Evolutionary conservation across 2,888 invertebrate genomes (phyloP).

Genomic region (Drosophila peninsularis): DNA sequence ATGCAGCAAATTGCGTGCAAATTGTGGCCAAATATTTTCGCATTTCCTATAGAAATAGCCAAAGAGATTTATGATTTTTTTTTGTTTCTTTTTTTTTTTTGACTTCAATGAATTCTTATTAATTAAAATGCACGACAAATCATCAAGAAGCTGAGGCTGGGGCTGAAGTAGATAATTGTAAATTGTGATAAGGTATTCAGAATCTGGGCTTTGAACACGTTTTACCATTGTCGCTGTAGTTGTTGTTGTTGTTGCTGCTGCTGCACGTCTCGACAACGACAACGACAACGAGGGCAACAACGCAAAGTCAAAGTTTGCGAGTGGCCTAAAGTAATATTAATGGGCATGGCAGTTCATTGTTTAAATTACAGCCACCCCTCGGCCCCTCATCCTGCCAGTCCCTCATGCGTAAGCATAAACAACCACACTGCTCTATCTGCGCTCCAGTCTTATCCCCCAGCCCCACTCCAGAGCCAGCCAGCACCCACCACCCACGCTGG

Average conservation of each 20-base stretch:
- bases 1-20: constrained; percentile 1
- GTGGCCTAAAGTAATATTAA: constrained; percentile 73
- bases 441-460: constrained; percentile 6
- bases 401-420: neutral
- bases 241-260: constrained; percentile 8
- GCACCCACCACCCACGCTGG: neutral
- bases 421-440: constrained; percentile 4
- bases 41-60: neutral
- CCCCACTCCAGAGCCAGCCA: no score
- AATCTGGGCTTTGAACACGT: constrained; percentile 38
- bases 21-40: neutral
- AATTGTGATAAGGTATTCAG: constrained; percentile 31
- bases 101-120: neutral
- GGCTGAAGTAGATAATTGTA: constrained; percentile 14
- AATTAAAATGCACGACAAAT: constrained; percentile 12
- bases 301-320: constrained; percentile 67
- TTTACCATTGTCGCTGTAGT: constrained; percentile 3
- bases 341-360: constrained; percentile 76
- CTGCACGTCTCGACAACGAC: constrained; percentile 27
- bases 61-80: neutral
- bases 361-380: constrained; percentile 59
- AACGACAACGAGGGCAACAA: constrained; percentile 9
- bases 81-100: neutral
- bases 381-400: no score
- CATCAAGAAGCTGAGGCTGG: neutral